These are phyloP conservation scores for Frankliniella intonsa DNA, from an alignment of 2,888 invertebrate species.

Conservation along the genomic window DNA sequence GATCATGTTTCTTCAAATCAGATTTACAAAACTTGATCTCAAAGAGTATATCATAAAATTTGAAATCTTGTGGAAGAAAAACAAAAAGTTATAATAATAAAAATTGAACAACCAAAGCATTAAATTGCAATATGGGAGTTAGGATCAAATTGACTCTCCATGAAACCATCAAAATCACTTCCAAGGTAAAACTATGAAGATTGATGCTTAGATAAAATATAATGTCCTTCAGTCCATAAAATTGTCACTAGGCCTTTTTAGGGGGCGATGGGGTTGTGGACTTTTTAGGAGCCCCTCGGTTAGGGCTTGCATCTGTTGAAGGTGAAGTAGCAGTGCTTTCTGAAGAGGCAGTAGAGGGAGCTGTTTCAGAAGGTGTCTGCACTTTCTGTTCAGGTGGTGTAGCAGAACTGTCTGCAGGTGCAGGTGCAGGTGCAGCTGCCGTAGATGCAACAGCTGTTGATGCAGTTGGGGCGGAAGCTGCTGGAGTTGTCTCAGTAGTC, in stretches of 20 bases:
- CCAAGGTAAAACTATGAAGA: slow-evolving; percentile 11
- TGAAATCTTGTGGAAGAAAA: not conserved
- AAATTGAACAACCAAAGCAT: slow-evolving; percentile 10
- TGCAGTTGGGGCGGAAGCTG: not conserved
- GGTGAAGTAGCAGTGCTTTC: not conserved
- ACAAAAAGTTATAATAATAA: not conserved
- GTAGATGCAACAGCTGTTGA: not conserved
- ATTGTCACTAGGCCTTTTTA: slow-evolving; percentile 17
- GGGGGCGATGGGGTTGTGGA: not conserved
- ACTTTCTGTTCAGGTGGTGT: not conserved
- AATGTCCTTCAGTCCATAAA: slow-evolving; percentile 10
- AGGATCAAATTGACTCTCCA: not conserved
- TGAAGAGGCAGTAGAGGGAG: not conserved
- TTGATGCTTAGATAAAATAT: slow-evolving; percentile 21
- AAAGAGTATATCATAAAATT: not conserved
- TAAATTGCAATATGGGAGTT: not conserved
- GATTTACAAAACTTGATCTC: not conserved
- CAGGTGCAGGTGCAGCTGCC: not conserved
- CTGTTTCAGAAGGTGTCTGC: not conserved
- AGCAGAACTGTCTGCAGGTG: not conserved
- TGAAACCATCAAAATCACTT: not conserved
- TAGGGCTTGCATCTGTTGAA: not conserved
- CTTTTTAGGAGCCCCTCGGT: not conserved
- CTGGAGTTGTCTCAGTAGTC: not conserved
- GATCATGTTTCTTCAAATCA: not conserved